phyloP scores from a whole-genome alignment of 2,113 vertebrate species.

The Mirounga angustirostris region DNA sequence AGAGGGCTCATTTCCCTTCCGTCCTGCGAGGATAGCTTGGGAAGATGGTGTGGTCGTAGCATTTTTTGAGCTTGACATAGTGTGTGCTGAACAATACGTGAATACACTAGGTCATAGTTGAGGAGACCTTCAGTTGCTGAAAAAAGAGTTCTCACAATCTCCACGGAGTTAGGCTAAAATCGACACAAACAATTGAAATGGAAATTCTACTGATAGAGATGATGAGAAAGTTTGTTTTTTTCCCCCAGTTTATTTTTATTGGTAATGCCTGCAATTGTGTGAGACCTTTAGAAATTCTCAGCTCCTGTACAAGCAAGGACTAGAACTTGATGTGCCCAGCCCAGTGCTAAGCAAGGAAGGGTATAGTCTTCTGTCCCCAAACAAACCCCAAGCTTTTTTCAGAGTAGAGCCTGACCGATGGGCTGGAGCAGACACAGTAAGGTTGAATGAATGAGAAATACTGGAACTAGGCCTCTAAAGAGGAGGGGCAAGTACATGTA shows the following conservation, averaged over 20 bases:
- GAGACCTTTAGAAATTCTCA: neutral
- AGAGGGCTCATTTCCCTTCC: neutral
- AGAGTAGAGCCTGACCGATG: neutral
- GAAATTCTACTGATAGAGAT: neutral
- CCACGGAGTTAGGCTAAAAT: neutral
- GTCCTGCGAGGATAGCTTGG: neutral
- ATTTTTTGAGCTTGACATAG: neutral
- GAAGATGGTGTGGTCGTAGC: neutral
- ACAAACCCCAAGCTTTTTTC: neutral
- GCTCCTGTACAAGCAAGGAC: neutral
- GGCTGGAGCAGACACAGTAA: neutral
- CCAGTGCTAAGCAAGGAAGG: neutral
- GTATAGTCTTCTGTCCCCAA: neutral
- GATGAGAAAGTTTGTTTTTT: neutral
- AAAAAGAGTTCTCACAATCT: neutral
- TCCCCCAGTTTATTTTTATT: neutral
- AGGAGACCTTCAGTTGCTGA: neutral
- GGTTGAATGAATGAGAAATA: neutral
- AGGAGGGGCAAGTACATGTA: neutral
- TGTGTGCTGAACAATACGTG: neutral
- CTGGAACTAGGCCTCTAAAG: neutral
- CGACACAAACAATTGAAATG: neutral
- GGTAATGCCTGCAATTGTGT: neutral
- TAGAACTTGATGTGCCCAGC: neutral
- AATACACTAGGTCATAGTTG: neutral